A percentile compares a stretch with the other conserved stretches of the same genome.
Conservation (phyloP, 2,888 invertebrate genomes). For the Stictocephala bisonia region DNA sequence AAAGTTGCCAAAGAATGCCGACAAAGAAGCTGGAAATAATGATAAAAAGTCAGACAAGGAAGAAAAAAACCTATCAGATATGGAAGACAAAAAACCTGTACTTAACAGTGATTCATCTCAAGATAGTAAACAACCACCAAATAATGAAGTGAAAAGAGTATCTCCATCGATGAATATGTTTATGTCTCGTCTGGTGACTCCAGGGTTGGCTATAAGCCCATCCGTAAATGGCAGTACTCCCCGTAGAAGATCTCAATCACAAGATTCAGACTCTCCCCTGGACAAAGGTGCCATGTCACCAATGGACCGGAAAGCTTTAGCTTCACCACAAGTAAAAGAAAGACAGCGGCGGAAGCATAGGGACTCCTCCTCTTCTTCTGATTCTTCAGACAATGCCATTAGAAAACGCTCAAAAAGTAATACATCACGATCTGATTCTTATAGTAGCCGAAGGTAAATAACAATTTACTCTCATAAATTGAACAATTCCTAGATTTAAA, state of each 20-base stretch:
- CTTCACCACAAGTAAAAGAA: conserved; percentile 55
- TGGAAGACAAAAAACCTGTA: background rate
- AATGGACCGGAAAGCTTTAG: conserved; percentile 55
- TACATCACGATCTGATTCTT: conserved; percentile 59
- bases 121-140: background rate
- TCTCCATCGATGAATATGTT: conserved; percentile 4
- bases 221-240: background rate
- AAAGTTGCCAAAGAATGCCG: conserved; percentile 64
- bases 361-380: conserved; percentile 52
- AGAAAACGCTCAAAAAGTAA: background rate
- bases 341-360: conserved; percentile 43
- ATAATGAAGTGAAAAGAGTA: background rate
- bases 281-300: conserved; percentile 52
- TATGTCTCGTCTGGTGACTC: background rate
- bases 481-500: too few relatives aligned
- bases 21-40: conserved; percentile 6
- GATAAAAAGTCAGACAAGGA: background rate
- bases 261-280: conserved; percentile 14
- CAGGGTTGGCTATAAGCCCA: background rate
- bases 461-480: too few relatives aligned
- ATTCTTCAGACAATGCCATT: conserved; percentile 45
- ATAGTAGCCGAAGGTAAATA: too few relatives aligned
- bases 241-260: conserved; percentile 32
- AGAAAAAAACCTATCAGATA: background rate
- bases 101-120: background rate